phyloP scores from a whole-genome alignment of 2,888 invertebrate genomes.

The Rhabditoides inermis region DNA sequence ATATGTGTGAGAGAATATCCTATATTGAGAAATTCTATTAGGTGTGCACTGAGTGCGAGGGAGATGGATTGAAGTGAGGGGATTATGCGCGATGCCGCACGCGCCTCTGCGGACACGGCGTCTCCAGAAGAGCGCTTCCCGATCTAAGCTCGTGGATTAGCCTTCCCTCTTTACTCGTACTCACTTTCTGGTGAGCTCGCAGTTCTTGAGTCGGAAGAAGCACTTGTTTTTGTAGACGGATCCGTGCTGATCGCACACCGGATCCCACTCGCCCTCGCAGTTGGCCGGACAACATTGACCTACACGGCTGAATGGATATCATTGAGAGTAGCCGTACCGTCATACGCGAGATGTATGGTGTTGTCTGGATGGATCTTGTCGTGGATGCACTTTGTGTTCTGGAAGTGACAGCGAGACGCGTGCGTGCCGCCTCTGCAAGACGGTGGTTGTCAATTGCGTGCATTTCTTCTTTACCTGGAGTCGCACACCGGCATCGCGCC shows the following conservation, averaged over 20 bases:
- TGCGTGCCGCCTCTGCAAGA: conserved; percentile 26
- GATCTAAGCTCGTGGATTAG: too few relatives aligned
- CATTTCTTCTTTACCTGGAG: conserved; percentile 1
- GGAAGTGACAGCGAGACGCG: conserved; percentile 36
- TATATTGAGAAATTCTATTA: too few relatives aligned
- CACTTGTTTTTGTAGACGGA: conserved; percentile 28
- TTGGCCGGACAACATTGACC: conserved; percentile 29
- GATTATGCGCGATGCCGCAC: too few relatives aligned
- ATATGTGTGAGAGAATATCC: too few relatives aligned
- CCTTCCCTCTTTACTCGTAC: not conserved
- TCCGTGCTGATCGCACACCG: conserved; percentile 35
- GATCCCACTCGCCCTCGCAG: conserved; percentile 21
- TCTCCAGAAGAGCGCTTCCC: conserved; percentile 12
- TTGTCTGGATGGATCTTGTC: conserved; percentile 32
- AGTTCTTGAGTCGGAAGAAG: conserved; percentile 22
- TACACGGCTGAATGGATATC: conserved; percentile 4
- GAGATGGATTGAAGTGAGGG: too few relatives aligned
- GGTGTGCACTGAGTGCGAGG: too few relatives aligned
- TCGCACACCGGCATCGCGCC: conserved; percentile 36
- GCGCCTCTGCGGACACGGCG: conserved; percentile 11
- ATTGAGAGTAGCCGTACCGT: conserved; percentile 10
- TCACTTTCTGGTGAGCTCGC: conserved; percentile 23
- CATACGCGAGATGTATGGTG: conserved; percentile 24
- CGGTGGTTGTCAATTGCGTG: not conserved
- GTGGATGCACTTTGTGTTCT: conserved; percentile 41